Evolutionary conservation across 1,140 invertebrate species (phyloP), one percentile per base, ranked within the genome.

Genomic region (Drosophila asahinai): DNA sequence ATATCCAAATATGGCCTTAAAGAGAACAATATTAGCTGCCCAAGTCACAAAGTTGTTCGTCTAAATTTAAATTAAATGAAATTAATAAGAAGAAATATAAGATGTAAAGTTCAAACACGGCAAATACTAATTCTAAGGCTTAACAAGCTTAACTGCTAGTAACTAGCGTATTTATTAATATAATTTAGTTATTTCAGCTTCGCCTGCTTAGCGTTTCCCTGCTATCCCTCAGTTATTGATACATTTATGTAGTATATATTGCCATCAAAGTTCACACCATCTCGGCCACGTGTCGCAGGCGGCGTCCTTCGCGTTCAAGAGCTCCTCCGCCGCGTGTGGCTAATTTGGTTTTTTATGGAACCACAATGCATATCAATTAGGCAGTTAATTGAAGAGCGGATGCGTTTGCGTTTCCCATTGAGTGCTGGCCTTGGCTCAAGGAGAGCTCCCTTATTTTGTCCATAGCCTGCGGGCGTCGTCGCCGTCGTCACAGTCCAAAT

Each of bases 311-410:
- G 3, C 33, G 45, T 72, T 83, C 57, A 80, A 83, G 80, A 73
- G 61, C 57, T 61, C 40, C 60, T 51, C 63, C 63, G 66, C 42
- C 83, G 67, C 83, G 83, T 87, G 83, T 77, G 54, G 52, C 81
- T 73, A 86, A 89, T 86, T 80, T 60, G 47, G 17, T 87, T 70
- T 71, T 65, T 22, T 47, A 25, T 17, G 43, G 19, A 54, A 63
- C 64, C 54, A 75, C 70, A 83, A 86, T 77, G 83, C 76, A 55
- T 87, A 89, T 86, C 76, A 86, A 87, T 86, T 86, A 87, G 68
- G 40, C 77, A 70, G 55, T 83, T 86, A 87, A 86, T 86, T 77
- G 77, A 80, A 75, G 59, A 67, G 59, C 38, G 55, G 61, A 57
- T 48, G 45, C 67, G n/a, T 42, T 59, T 72, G 67, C 52, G 43